Evolutionary conservation across 2,888 invertebrate genomes (phyloP), one percentile per base, ranked within the genome.

Genomic region (Orthosia cruda): DNA sequence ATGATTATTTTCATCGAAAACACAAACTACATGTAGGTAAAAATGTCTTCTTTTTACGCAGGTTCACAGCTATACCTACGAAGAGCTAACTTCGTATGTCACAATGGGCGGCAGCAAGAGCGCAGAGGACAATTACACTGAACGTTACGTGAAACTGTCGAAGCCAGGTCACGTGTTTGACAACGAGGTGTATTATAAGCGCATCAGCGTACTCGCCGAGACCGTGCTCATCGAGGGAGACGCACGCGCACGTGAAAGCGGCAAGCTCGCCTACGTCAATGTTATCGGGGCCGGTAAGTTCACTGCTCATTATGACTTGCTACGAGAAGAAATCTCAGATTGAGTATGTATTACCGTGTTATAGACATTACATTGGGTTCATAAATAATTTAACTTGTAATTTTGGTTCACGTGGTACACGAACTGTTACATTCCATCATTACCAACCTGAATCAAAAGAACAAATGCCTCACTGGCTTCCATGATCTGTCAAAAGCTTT

Each of bases 211-310:
- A 13, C 92, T 97, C 1, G 97, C 97, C 7, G 98, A 98, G 82
- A 97, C 97, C 15, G 93, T 97, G 47, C 89, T 98, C 2, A 86
- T 98, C 20, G 98, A 98, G 75, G 97, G 97, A 0, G 97, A 98
- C 76, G 92, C 94, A 0, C 94, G 98, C n/a, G 97, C 97, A 0
- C 91, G 91, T 16, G 93, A 93, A 0, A 94, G 91, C 4, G 95
- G 93, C 40, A 97, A 95, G 52, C 93, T 94, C 12, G 98, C 97
- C 0, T 98, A 96, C 84, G 85, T 98, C 0, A 98, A 98, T 90
- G 96, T 98, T 12, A 97, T 98, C 50, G 98, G 98, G 16, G 97
- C 80, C 20, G 87, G 87, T 87, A 65, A 49, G 84, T 64, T 45
- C 5, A 54, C 16, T 47, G 15, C 16, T 50, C 7, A 23, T 52